Conservation (phyloP, 92 coral and sea anemone species). For the Hydrozoanthus gracilis region DNA sequence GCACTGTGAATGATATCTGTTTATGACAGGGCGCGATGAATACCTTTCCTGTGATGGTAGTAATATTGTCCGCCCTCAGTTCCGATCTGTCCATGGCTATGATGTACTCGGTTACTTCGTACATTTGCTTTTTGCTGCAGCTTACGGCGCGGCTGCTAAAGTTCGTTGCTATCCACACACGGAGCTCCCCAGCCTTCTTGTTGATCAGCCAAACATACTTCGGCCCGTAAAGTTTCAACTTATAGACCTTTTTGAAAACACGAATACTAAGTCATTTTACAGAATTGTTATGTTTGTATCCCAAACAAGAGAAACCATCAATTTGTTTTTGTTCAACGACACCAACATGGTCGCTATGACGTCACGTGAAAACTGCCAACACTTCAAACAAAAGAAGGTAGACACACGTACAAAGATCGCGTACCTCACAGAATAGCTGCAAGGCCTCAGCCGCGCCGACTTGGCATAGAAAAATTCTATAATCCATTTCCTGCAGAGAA, state of each 20-base stretch:
- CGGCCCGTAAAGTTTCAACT: conserved; percentile 78
- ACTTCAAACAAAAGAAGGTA: not conserved
- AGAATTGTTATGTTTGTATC: not conserved
- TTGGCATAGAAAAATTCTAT: conserved; percentile 80
- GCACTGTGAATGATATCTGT: no score
- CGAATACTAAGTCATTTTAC: not conserved
- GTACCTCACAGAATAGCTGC: conserved; percentile 85
- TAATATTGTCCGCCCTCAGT: conserved; percentile 57
- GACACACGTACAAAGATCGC: not conserved
- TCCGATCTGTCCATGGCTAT: conserved; percentile 55
- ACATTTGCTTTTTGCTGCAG: conserved; percentile 64
- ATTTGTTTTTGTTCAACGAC: no score
- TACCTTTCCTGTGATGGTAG: conserved; percentile 88
- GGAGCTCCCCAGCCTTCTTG: conserved; percentile 57
- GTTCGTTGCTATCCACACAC: conserved; percentile 55
- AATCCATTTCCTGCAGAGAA: conserved; percentile 62
- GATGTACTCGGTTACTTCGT: conserved; percentile 57
- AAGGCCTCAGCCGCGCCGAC: conserved; percentile 69
- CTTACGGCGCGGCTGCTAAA: not conserved
- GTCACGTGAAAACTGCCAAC: no score
- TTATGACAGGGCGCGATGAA: no score
- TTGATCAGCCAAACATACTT: conserved; percentile 89
- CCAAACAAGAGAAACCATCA: no score
- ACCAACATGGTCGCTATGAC: no score
- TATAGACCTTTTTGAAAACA: conserved; percentile 60